These are phyloP conservation scores for Tinea pellionella DNA, from an alignment of 2,888 invertebrate genomes.

Conservation along the genomic window DNA sequence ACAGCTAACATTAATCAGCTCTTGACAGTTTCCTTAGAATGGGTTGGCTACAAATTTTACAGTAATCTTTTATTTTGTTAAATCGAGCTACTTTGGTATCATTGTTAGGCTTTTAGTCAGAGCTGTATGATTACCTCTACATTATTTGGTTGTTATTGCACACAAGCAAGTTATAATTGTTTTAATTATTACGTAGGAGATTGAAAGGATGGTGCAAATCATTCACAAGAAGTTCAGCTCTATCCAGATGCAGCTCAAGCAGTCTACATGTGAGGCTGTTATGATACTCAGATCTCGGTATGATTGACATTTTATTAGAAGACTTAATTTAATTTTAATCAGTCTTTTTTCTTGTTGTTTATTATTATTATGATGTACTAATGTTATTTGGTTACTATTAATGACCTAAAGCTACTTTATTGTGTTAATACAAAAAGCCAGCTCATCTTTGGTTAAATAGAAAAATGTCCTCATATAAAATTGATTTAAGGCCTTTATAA, in stretches of 20 bases:
- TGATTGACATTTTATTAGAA: neutral
- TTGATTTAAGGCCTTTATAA: no score
- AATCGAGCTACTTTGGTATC: no score
- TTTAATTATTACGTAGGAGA: conserved; percentile 76
- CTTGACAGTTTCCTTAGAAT: no score
- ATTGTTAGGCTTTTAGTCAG: no score
- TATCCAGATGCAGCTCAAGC: conserved; percentile 98
- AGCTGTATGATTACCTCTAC: no score
- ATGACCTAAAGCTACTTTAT: neutral
- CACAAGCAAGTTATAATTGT: no score
- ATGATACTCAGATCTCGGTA: conserved; percentile 93
- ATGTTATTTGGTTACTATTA: neutral
- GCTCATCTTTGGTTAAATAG: neutral
- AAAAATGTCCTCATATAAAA: no score
- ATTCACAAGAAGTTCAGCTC: conserved; percentile 98
- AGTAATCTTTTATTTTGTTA: no score
- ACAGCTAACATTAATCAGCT: no score
- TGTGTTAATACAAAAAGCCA: neutral
- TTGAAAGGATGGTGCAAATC: conserved; percentile 98
- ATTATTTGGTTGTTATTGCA: no score
- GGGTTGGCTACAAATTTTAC: no score
- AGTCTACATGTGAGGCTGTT: conserved; percentile 99
- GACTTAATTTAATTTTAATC: neutral
- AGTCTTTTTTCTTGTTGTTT: neutral
- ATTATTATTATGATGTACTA: neutral